Conservation (phyloP, 1,140 invertebrate genomes). For the Colletes latitarsis region DNA sequence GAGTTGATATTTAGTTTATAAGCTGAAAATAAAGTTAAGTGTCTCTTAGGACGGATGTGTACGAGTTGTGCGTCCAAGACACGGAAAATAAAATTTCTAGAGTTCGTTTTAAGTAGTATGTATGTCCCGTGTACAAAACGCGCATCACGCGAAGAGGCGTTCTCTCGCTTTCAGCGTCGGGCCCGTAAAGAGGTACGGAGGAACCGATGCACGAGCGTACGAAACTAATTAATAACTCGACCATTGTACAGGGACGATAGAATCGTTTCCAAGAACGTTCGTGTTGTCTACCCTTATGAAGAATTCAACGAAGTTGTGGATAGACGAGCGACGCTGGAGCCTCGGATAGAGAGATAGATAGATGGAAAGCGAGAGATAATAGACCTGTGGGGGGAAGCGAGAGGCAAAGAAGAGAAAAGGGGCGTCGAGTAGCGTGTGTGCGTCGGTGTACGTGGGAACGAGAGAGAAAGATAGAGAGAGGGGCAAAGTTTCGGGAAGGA, state of each 20-base stretch:
- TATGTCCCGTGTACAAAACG: no score
- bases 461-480: slow-evolving; percentile 22
- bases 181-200: not conserved
- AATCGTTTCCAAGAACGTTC: slow-evolving; percentile 37
- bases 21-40: no score
- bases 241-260: not conserved
- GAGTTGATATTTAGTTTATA: no score
- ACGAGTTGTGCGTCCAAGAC: no score
- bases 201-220: not conserved
- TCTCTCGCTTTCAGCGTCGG: no score
- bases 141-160: no score
- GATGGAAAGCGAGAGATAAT: slow-evolving; percentile 41
- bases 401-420: slow-evolving; percentile 19
- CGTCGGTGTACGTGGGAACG: not conserved
- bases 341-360: slow-evolving; percentile 42
- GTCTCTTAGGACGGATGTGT: no score
- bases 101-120: no score
- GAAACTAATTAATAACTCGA: slow-evolving; percentile 34
- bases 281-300: slow-evolving; percentile 39
- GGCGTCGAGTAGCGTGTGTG: not conserved
- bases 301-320: slow-evolving; percentile 47
- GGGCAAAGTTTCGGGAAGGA: slow-evolving; percentile 66
- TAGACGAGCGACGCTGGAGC: slow-evolving; percentile 28
- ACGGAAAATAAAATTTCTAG: no score
- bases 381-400: slow-evolving; percentile 25